Evolutionary conservation across 2,113 vertebrate species (phyloP).

Genomic region (Sylvia atricapilla): DNA sequence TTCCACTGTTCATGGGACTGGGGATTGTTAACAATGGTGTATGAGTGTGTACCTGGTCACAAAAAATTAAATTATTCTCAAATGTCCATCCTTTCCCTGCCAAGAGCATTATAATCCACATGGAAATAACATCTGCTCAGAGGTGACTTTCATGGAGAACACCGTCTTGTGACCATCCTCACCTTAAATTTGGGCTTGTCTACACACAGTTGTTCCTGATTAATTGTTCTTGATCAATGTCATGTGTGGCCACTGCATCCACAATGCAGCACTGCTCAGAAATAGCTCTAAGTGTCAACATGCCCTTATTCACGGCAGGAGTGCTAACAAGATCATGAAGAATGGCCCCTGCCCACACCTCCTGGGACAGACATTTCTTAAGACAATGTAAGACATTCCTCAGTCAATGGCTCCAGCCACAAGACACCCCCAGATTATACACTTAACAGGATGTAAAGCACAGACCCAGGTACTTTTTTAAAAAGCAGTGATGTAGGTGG

Average conservation of each 20-base stretch:
- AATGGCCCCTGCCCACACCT: not conserved
- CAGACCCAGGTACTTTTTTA: not conserved
- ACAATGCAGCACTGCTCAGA: constrained; percentile 19
- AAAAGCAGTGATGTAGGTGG: not conserved
- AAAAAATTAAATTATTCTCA: constrained; percentile 16
- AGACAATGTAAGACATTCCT: not conserved
- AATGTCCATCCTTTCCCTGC: not conserved
- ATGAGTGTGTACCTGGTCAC: not conserved
- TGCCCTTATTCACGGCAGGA: not conserved
- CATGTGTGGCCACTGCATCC: constrained; percentile 2
- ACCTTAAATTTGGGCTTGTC: constrained; percentile 37
- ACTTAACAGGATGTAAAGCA: not conserved
- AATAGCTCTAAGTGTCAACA: not conserved
- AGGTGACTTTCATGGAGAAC: not conserved
- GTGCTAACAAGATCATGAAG: not conserved
- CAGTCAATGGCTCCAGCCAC: not conserved
- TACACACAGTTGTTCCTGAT: constrained; percentile 18
- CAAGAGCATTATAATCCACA: not conserved
- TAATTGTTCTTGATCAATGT: constrained; percentile 40
- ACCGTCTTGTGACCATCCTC: constrained; percentile 15
- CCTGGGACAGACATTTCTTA: not conserved
- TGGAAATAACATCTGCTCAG: not conserved
- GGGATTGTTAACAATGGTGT: not conserved
- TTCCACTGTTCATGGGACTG: not conserved
- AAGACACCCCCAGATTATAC: not conserved